Base-by-base conservation (phyloP, 2,888 invertebrate genomes). In the Peribatodes rhomboidaria region DNA sequence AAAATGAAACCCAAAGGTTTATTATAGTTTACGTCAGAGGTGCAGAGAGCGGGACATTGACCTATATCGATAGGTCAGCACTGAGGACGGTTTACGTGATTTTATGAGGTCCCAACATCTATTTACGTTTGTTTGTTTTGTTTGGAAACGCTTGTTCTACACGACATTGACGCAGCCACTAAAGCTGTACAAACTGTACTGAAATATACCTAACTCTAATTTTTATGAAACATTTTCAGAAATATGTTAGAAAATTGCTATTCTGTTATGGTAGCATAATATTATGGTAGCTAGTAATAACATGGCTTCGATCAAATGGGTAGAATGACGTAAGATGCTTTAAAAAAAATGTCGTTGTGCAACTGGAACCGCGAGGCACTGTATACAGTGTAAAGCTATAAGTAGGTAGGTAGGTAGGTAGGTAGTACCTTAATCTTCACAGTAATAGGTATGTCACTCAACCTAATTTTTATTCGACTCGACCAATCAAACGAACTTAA, bases 51-150 rank as follows among this genome's bases (percentile, higher is more conserved):
- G 83, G 85, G 80, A 87, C 86, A 85, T 85, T 88, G 90, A 84
- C 90, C 89, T 77, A 90, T 84, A 82, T 88, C 73, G 72, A 82
- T 82, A 83, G 83, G 85, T 85, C 82, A 83, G 75, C 31, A 22
- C 56, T 73, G 71, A 64, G 62, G 55, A 58, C 44, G 54, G 53
- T 39, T 16, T 39, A 50, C 46, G 58, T 56, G 56, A 54, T 54
- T 66, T 61, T 66, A 66, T 54, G 58, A 37, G 42, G 46, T 13
- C 27, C 27, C 8, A 52, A 56, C 52, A 47, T 54, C 39, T 52
- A 39, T 31, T 46, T 31, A 46, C 20, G 37, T 37, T 20, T 35
- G 44, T 35, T 55, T n/a, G 55, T 20, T 35, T 33, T 31, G 33
- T 16, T 55, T 55, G 7, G 33, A 33, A 42, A 22, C 20, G 13